phyloP scores from a whole-genome alignment of 2,113 vertebrate genomes.

The Cinclus cinclus region DNA sequence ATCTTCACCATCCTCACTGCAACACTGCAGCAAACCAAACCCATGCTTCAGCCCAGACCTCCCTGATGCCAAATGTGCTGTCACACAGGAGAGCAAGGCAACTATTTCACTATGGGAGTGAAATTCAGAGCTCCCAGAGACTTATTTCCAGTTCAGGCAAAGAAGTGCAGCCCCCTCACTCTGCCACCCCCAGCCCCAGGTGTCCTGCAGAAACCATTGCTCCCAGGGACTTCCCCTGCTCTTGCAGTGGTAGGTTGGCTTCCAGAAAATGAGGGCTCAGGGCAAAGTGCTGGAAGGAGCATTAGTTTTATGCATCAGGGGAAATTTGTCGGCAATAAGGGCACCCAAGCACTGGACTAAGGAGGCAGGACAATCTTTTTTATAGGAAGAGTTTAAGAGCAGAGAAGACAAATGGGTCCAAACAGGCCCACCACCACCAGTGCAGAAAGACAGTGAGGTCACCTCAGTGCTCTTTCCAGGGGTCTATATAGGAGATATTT shows the following conservation, averaged over 20 bases:
- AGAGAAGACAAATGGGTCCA: background rate
- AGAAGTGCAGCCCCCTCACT: background rate
- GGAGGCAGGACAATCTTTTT: background rate
- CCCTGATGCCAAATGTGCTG: background rate
- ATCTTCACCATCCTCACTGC: background rate
- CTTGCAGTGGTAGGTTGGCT: background rate
- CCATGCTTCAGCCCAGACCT: background rate
- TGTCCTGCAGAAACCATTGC: background rate
- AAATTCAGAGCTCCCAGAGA: background rate
- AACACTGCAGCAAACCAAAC: background rate
- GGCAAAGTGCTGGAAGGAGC: background rate
- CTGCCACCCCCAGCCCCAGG: background rate
- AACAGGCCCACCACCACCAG: background rate
- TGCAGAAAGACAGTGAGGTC: background rate
- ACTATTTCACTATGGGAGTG: fast-evolving
- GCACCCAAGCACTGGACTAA: background rate
- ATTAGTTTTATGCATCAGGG: background rate
- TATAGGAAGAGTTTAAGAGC: background rate
- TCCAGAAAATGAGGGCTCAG: background rate
- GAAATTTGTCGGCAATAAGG: background rate
- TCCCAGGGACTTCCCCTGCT: background rate
- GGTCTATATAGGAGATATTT: fast-evolving
- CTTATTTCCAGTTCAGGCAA: background rate
- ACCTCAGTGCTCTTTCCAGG: background rate
- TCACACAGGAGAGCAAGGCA: background rate